phyloP scores from a whole-genome alignment of 2,888 invertebrate species.

The Papilio gigon region DNA sequence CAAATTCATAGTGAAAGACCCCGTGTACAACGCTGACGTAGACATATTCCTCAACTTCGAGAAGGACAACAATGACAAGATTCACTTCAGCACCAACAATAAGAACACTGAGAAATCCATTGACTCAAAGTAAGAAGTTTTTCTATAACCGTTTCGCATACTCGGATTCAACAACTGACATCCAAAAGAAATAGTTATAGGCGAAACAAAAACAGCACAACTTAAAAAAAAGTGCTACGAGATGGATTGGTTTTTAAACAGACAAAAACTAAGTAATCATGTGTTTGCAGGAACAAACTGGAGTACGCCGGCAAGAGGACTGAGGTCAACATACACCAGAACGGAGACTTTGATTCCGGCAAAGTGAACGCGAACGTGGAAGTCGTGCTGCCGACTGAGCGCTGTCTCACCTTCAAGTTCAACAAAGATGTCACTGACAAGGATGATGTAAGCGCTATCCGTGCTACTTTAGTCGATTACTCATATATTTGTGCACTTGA shows the following conservation, averaged over 20 bases:
- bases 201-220: no score
- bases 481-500: slow-evolving; percentile 33
- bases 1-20: slow-evolving; percentile 83
- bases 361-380: slow-evolving; percentile 65
- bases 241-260: background rate
- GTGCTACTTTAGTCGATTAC: background rate
- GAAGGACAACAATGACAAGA: slow-evolving; percentile 86
- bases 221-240: no score
- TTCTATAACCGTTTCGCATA: background rate
- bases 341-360: slow-evolving; percentile 55
- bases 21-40: slow-evolving; percentile 83
- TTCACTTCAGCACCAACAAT: slow-evolving; percentile 85
- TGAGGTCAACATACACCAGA: slow-evolving; percentile 64
- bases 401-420: slow-evolving; percentile 67
- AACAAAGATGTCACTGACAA: slow-evolving; percentile 60
- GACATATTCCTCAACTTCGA: slow-evolving; percentile 86
- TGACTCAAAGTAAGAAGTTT: slow-evolving; percentile 83
- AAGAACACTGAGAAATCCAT: slow-evolving; percentile 77
- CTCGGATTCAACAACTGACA: background rate
- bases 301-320: slow-evolving; percentile 69
- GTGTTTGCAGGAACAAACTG: slow-evolving; percentile 70
- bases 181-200: no score
- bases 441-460: slow-evolving; percentile 56
- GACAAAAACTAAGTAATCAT: background rate
- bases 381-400: slow-evolving; percentile 71